Evolutionary conservation across 2,888 invertebrate species (phyloP).

Genomic region (Dexiosoma caninum): DNA sequence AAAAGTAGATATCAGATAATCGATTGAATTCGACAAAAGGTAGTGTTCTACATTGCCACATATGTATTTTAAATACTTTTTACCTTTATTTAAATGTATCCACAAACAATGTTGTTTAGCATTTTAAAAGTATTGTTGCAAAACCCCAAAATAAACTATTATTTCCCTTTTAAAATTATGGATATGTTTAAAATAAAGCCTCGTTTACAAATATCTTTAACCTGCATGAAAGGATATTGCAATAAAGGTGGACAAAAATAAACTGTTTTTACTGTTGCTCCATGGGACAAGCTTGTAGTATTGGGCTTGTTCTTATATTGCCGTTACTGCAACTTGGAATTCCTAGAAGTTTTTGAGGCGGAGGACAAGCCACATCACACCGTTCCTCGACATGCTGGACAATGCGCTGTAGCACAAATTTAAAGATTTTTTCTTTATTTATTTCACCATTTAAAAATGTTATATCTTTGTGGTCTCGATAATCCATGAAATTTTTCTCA

Average conservation of each 20-base stretch:
- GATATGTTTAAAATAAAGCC: background rate
- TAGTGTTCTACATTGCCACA: too few relatives aligned
- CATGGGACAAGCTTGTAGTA: constrained; percentile 70
- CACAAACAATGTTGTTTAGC: too few relatives aligned
- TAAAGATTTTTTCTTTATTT: constrained; percentile 74
- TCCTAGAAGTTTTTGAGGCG: constrained; percentile 70
- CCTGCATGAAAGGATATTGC: background rate
- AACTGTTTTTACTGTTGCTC: constrained; percentile 69
- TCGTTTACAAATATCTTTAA: background rate
- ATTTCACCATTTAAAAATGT: constrained; percentile 76
- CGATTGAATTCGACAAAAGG: too few relatives aligned
- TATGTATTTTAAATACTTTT: too few relatives aligned
- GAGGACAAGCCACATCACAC: constrained; percentile 70
- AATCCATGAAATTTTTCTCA: constrained; percentile 79
- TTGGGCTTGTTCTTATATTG: constrained; percentile 34
- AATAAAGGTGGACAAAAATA: background rate
- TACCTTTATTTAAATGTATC: too few relatives aligned
- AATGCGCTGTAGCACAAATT: constrained; percentile 73
- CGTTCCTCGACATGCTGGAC: constrained; percentile 73
- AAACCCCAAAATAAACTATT: background rate
- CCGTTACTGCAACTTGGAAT: constrained; percentile 64
- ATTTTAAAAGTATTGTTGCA: too few relatives aligned
- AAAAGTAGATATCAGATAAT: too few relatives aligned
- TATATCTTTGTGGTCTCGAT: constrained; percentile 74
- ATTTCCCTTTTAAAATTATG: background rate